Conservation (phyloP, 2,888 invertebrate species). For the Cetonia aurata region DNA sequence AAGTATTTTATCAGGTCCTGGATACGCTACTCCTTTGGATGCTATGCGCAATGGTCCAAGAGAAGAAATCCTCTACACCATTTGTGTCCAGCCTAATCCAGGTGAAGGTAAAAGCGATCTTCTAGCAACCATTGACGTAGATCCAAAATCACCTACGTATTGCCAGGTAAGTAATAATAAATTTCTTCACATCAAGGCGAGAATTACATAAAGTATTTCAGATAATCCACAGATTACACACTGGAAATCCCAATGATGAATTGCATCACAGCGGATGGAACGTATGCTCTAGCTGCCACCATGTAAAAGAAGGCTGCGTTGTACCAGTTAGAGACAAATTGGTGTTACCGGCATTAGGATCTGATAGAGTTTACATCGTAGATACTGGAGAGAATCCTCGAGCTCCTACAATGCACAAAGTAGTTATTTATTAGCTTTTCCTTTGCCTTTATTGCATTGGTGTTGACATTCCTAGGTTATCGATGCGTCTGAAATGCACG, state of each 20-base stretch:
- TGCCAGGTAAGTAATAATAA: constrained; percentile 73
- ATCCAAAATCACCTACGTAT: constrained; percentile 87
- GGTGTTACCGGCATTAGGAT: constrained; percentile 85
- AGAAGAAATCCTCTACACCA: constrained; percentile 91
- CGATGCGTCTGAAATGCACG: constrained; percentile 83
- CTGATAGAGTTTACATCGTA: constrained; percentile 86
- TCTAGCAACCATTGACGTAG: constrained; percentile 91
- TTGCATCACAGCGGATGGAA: constrained; percentile 98
- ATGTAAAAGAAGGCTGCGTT: constrained; percentile 65
- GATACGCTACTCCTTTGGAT: constrained; percentile 82
- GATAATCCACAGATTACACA: constrained; percentile 89
- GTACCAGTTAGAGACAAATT: constrained; percentile 79
- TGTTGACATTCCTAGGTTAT: constrained; percentile 72
- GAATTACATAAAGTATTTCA: constrained; percentile 62
- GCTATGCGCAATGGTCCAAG: constrained; percentile 86
- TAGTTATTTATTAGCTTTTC: constrained; percentile 57
- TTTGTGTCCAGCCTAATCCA: constrained; percentile 84
- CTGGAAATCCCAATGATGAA: constrained; percentile 86
- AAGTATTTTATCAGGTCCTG: constrained; percentile 71
- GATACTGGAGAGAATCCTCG: constrained; percentile 82
- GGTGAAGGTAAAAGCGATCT: constrained; percentile 82
- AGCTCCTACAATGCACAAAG: constrained; percentile 81
- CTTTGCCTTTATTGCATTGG: neutral
- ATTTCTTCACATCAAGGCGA: neutral
- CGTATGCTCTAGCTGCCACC: constrained; percentile 90